Evolutionary conservation across 1,140 invertebrate genomes (phyloP).

Genomic region (Caerostris extrusa): DNA sequence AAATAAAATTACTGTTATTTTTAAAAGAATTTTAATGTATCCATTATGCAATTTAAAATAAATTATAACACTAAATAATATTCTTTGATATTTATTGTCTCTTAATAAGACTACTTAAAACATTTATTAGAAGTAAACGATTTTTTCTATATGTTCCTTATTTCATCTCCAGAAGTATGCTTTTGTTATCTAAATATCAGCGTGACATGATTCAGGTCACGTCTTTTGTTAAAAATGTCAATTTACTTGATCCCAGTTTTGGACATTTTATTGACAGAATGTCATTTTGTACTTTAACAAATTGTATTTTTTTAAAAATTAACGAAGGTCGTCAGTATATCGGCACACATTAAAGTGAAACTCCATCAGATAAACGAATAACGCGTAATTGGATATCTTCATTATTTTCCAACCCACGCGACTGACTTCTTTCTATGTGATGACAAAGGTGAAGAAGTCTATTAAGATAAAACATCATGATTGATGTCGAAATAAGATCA

Average conservation of each 20-base stretch:
- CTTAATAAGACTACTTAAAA: no score
- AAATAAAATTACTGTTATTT: no score
- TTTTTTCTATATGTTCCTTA: no score
- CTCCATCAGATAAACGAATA: not conserved
- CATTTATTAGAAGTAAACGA: no score
- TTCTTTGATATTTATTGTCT: no score
- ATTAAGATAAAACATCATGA: not conserved
- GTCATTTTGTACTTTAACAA: not conserved
- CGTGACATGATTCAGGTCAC: no score
- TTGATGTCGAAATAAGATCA: not conserved
- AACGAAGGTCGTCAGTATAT: not conserved
- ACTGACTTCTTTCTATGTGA: not conserved
- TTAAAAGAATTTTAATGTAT: no score
- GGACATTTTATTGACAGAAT: not conserved
- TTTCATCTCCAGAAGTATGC: no score
- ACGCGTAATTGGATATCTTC: not conserved
- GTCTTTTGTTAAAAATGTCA: no score
- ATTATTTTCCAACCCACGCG: not conserved
- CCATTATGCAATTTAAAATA: no score
- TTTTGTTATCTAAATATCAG: no score
- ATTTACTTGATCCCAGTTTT: not conserved
- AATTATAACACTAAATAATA: no score
- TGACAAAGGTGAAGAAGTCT: not conserved
- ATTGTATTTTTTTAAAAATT: not conserved
- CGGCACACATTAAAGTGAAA: not conserved